Percentiles rank a stretch among this genome's conserved stretches.
phyloP scores from a whole-genome alignment of 2,888 invertebrate genomes.

The Cheilosia impressa region DNA sequence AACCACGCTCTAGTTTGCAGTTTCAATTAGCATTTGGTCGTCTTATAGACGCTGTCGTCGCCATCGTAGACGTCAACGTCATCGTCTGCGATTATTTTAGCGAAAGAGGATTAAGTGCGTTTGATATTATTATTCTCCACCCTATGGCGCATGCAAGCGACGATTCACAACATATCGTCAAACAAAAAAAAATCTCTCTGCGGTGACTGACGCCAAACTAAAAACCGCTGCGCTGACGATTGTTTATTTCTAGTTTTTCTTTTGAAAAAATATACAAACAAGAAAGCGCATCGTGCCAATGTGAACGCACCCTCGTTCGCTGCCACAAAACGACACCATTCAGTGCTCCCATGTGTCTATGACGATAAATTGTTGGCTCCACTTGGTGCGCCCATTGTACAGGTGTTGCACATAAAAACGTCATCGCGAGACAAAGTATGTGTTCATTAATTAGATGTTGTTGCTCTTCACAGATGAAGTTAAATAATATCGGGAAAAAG shows the following conservation, averaged over 20 bases:
- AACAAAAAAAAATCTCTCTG: constrained; percentile 14
- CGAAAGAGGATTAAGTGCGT: constrained; percentile 40
- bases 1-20: constrained; percentile 54
- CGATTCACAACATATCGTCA: neutral
- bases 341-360: constrained; percentile 27
- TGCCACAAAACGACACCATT: constrained; percentile 42
- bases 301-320: constrained; percentile 60
- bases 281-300: constrained; percentile 56
- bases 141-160: constrained; percentile 11
- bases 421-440: constrained; percentile 59
- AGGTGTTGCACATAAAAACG: constrained; percentile 73
- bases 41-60: constrained; percentile 15
- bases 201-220: constrained; percentile 56
- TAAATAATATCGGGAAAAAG: constrained; percentile 40
- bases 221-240: constrained; percentile 13
- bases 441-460: constrained; percentile 61
- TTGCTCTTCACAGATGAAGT: constrained; percentile 29
- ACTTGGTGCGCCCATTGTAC: constrained; percentile 46
- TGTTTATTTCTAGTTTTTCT: constrained; percentile 29
- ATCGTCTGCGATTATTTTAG: constrained; percentile 20
- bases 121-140: constrained; percentile 7
- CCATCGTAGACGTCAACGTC: constrained; percentile 12
- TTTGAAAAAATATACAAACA: constrained; percentile 26
- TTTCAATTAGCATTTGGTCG: constrained; percentile 53
- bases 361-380: constrained; percentile 41